Percentiles rank a stretch among this genome's conserved stretches.
These are phyloP conservation scores for Saxidomus purpurata DNA, from an alignment of 1,140 invertebrate species.

Conservation along the genomic window DNA sequence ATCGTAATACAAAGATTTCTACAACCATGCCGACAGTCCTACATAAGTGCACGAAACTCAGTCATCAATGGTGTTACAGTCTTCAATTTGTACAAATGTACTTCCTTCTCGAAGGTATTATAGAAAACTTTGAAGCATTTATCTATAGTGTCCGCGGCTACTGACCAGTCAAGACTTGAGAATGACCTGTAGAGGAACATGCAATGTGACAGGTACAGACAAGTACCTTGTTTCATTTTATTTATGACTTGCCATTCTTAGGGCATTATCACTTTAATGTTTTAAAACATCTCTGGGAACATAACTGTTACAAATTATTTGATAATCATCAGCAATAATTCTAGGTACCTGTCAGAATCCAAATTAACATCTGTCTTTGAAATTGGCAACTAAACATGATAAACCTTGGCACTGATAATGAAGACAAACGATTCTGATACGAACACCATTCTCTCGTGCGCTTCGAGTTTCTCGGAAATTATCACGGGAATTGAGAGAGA, in stretches of 20 bases:
- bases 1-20: no score
- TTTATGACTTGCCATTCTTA: not conserved
- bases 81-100: no score
- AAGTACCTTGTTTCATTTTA: not conserved
- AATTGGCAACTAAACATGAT: slow-evolving; percentile 30
- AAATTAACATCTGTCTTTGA: slow-evolving; percentile 35
- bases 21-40: no score
- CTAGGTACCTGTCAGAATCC: slow-evolving; percentile 15
- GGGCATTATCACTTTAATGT: not conserved
- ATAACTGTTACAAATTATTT: slow-evolving; percentile 40
- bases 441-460: slow-evolving; percentile 19
- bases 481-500: not conserved
- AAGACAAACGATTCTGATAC: slow-evolving; percentile 28
- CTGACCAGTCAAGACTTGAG: not conserved
- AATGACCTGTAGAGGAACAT: not conserved
- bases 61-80: no score
- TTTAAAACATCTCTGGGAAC: not conserved
- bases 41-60: no score
- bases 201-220: not conserved
- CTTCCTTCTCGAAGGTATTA: no score
- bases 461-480: not conserved
- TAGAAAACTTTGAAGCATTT: no score
- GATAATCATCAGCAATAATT: slow-evolving; percentile 23
- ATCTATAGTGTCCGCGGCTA: no score
- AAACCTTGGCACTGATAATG: slow-evolving; percentile 22